These are phyloP conservation scores for Caenorhabditis doughertyi DNA, from an alignment of 2,888 invertebrate genomes.

Conservation along the genomic window DNA sequence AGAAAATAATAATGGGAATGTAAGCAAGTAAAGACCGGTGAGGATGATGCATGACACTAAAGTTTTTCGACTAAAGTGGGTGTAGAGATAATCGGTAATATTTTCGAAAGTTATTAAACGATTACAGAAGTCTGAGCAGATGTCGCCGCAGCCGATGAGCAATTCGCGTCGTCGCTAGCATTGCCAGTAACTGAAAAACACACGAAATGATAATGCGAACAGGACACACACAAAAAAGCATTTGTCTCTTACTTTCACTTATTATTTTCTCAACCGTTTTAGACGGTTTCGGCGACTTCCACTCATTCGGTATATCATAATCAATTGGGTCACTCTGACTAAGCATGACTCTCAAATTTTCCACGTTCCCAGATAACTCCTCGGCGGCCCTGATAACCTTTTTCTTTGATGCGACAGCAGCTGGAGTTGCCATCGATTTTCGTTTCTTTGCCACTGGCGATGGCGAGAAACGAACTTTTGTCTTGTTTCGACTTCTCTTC, in stretches of 20 bases:
- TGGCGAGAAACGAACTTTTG: slow-evolving; percentile 49
- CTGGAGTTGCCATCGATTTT: slow-evolving; percentile 14
- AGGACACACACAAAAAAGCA: slow-evolving; percentile 7
- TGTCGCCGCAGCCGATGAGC: background rate
- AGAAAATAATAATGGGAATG: background rate
- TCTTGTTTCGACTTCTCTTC: slow-evolving; percentile 42
- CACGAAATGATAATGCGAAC: background rate
- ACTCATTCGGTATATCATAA: slow-evolving; percentile 31
- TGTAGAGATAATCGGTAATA: background rate
- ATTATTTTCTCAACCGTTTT: background rate
- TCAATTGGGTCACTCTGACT: background rate
- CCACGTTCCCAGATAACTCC: background rate
- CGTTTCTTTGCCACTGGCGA: slow-evolving; percentile 51
- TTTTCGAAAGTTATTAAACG: slow-evolving; percentile 20
- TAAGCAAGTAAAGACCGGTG: background rate
- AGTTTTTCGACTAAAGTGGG: background rate
- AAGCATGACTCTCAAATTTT: background rate
- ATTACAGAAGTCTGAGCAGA: slow-evolving; percentile 34
- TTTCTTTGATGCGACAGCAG: background rate
- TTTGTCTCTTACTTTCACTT: background rate
- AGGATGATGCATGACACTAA: background rate
- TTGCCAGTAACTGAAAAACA: slow-evolving; percentile 15
- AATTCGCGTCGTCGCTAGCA: background rate
- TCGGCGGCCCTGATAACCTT: background rate
- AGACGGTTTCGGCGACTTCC: slow-evolving; percentile 14